Evolutionary conservation across 2,888 invertebrate genomes (phyloP), one percentile per base, ranked within the genome.

Genomic region (Eristalis intricaria): DNA sequence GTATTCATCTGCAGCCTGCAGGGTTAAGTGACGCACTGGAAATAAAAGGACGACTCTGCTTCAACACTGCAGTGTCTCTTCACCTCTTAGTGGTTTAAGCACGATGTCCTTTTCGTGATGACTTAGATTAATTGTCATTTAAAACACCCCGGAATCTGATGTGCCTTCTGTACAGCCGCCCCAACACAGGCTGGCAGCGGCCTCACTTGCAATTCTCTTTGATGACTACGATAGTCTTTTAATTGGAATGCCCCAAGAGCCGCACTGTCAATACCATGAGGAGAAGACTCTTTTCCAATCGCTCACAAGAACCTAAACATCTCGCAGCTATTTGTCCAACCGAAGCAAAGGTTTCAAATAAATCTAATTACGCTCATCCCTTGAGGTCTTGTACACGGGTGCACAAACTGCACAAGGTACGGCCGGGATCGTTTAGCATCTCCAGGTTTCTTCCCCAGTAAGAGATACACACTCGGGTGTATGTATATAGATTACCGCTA

Each of bases 401-500:
- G 56, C 35, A 56, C 22, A 23, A 58, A 35, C 38, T 71, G 40
- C 61, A 56, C 32, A 63, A 56, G 56, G 56, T 19, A 56, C 15
- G 5, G 15, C 26, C 4, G 3, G 13, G 38, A 38, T 4, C 38
- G 13, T 38, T 38, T 38, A 38, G 38, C 38, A 38, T 38, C 38
- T 38, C 11, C 13, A 7, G 29, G 10, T 10, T 26, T 23, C 43
- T 43, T 29, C n/a, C 2, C 43, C 32, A 32, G 8, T 32, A 7
- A 32, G 10, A n/a, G 7, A 19, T 8, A 50, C 2, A 50, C 50
- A 50, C 5, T 19, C 8, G 7, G 19, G 50, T 5, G 19, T 19
- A 19, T 19, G n/a, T 15, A 15, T 26, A 35, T 64, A 69, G 68
- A 69, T 73, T 64, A 69, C 56, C 35, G n/a, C 38, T 15, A 66